phyloP scores from a whole-genome alignment of 2,888 invertebrate genomes.

The Iphiclides podalirius region DNA sequence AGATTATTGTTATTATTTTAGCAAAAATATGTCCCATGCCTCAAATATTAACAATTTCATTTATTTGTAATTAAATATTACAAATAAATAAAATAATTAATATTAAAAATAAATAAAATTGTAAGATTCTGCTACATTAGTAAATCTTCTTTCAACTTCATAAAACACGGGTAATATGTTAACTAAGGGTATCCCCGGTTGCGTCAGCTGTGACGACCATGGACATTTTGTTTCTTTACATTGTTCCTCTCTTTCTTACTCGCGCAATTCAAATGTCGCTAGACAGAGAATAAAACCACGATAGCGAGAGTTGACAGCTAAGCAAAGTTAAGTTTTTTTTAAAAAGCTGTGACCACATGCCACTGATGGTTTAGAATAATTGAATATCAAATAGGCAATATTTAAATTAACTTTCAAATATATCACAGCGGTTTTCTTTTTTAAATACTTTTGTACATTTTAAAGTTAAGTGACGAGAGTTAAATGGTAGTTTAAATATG shows the following conservation, averaged over 20 bases:
- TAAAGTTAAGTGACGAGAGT: neutral
- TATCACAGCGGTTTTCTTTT: neutral
- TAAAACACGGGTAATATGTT: conserved; percentile 2
- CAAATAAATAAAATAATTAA: no score
- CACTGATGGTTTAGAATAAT: neutral
- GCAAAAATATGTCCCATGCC: no score
- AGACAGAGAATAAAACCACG: conserved; percentile 1
- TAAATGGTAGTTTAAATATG: neutral
- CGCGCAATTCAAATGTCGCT: neutral
- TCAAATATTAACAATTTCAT: no score
- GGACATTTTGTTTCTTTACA: conserved; percentile 9
- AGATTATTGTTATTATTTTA: no score
- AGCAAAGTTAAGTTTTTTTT: neutral
- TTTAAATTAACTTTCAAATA: neutral
- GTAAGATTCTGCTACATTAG: no score
- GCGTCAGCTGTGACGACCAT: conserved; percentile 11
- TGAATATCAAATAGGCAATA: conserved; percentile 2
- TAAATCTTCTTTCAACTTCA: no score
- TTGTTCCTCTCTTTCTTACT: conserved; percentile 10
- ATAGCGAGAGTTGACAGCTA: conserved; percentile 10
- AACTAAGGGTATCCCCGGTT: conserved; percentile 1
- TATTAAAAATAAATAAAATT: no score
- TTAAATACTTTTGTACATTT: neutral
- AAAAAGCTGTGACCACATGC: neutral
- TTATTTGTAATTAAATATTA: no score